Conservation (phyloP, 1,140 invertebrate species). For the Cydia pomonella region DNA sequence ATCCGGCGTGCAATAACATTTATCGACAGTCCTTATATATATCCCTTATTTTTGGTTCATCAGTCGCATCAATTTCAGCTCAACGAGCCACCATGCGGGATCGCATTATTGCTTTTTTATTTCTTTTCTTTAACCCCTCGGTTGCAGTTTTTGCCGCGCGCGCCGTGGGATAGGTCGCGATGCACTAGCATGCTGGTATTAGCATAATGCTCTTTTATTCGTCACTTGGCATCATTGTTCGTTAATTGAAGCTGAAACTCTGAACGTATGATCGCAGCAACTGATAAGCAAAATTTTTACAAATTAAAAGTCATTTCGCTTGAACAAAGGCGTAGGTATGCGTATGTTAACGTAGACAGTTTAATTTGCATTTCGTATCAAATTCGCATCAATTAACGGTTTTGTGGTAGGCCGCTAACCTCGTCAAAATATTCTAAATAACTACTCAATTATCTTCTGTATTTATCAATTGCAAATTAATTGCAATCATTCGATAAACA, state of each 20-base stretch:
- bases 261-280: conserved; percentile 47
- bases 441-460: neutral
- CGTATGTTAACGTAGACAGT: neutral
- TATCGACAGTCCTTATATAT: conserved; percentile 38
- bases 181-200: conserved; percentile 75
- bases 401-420: conserved; percentile 56
- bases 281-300: conserved; percentile 33
- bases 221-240: conserved; percentile 51
- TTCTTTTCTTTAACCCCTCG: conserved; percentile 73
- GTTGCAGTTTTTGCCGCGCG: conserved; percentile 73
- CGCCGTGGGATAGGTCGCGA: conserved; percentile 76
- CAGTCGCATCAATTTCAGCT: conserved; percentile 74
- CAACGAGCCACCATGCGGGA: conserved; percentile 79
- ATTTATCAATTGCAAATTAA: conserved; percentile 38
- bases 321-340: neutral
- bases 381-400: conserved; percentile 67
- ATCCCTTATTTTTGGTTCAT: conserved; percentile 73
- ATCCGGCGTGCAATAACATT: conserved; percentile 38
- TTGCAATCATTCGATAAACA: too few relatives aligned
- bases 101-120: conserved; percentile 80
- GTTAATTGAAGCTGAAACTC: conserved; percentile 57
- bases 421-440: conserved; percentile 25
- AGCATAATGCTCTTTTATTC: conserved; percentile 69
- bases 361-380: conserved; percentile 35
- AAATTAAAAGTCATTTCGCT: neutral